Percentiles rank a stretch among this genome's conserved stretches.
Conservation (phyloP, 2,797 vertebrate species). For the Iguana delicatissima region DNA sequence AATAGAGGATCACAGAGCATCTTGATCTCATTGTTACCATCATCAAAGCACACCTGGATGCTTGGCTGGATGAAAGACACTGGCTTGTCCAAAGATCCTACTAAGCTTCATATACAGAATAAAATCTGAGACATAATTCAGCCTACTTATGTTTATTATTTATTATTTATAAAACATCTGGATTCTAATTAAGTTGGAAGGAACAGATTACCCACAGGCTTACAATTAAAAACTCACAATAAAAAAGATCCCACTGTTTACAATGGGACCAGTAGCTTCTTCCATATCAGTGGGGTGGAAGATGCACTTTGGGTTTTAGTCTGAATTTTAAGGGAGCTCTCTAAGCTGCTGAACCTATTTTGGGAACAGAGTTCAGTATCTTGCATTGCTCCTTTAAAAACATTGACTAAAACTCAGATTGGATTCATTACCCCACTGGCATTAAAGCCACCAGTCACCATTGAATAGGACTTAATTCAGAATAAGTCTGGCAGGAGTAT, state of each 20-base stretch:
- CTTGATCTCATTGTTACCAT: neutral
- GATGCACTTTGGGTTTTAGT: no score
- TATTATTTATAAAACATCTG: slow-evolving; percentile 1
- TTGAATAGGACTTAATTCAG: neutral
- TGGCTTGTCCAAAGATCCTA: neutral
- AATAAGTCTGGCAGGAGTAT: neutral
- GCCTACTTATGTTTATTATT: neutral
- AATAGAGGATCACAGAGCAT: neutral
- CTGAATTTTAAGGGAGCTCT: no score
- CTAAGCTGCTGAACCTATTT: no score
- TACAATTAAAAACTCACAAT: neutral
- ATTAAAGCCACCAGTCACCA: no score
- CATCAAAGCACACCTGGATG: neutral
- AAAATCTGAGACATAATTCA: neutral
- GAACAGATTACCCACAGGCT: neutral
- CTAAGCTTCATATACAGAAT: neutral
- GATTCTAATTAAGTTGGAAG: neutral
- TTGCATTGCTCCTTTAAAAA: no score
- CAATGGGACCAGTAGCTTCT: no score
- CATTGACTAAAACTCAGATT: no score
- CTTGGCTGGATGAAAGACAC: neutral
- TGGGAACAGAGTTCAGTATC: no score
- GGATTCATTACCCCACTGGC: no score
- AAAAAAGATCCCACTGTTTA: neutral
- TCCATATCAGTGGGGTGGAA: no score